A percentile compares a stretch with the other conserved stretches of the same genome.
Evolutionary conservation across 2,797 vertebrate genomes (phyloP).

Genomic region (Poecilia wingei): DNA sequence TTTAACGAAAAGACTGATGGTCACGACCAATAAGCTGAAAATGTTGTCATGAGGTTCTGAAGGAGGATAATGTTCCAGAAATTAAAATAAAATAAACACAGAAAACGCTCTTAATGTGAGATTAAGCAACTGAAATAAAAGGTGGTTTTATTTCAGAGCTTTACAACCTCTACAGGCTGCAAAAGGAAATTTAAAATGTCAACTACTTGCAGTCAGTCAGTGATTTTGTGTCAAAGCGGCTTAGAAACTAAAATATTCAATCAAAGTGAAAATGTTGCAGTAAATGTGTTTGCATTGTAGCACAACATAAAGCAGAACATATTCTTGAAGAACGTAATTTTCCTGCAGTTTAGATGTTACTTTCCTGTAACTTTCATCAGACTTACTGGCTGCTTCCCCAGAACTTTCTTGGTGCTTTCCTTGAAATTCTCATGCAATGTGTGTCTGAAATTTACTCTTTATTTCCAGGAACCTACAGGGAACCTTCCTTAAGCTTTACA

Average conservation of each 20-base stretch:
- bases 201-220: neutral
- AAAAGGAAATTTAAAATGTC: neutral
- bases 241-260: slow-evolving; percentile 43
- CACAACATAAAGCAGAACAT: neutral
- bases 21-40: neutral
- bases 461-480: neutral
- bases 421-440: neutral
- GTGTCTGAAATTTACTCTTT: neutral
- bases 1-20: neutral
- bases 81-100: neutral
- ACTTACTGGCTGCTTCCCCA: neutral
- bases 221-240: neutral
- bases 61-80: neutral
- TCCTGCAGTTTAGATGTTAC: neutral
- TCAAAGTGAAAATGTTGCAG: slow-evolving; percentile 49
- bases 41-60: neutral
- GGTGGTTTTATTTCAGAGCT: neutral
- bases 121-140: neutral
- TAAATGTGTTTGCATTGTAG: neutral
- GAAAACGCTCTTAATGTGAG: neutral
- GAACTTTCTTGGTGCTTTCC: neutral
- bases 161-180: neutral
- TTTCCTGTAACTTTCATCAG: neutral
- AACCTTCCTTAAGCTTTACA: neutral
- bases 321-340: neutral